phyloP scores from a whole-genome alignment of 2,113 vertebrate species.

The Odobenus rosmarus region DNA sequence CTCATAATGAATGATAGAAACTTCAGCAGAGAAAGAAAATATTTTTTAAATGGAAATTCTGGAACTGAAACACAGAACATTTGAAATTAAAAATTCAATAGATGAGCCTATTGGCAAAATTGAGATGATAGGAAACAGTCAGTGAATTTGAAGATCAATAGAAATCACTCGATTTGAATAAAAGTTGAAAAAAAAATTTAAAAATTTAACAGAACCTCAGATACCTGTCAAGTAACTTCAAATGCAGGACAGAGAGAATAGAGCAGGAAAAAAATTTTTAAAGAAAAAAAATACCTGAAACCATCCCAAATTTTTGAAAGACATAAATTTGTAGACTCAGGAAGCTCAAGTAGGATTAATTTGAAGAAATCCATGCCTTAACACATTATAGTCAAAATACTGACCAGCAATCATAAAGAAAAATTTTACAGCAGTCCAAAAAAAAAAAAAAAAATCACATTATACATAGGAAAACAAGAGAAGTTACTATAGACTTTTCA shows the following conservation, averaged over 20 bases:
- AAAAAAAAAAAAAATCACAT: not conserved
- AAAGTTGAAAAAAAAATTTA: not conserved
- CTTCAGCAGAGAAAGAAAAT: not conserved
- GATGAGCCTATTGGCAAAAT: not conserved
- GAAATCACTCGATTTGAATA: not conserved
- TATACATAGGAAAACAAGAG: not conserved
- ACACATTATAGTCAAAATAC: not conserved
- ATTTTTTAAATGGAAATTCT: not conserved
- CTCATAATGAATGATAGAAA: not conserved
- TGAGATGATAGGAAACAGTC: not conserved
- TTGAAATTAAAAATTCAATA: not conserved
- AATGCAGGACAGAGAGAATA: not conserved
- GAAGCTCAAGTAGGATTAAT: not conserved
- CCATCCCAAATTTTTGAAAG: not conserved
- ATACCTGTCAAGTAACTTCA: not conserved
- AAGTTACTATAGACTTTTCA: not conserved
- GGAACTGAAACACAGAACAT: not conserved
- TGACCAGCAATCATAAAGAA: not conserved
- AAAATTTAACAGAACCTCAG: not conserved
- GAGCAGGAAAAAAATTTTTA: not conserved
- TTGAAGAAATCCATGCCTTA: not conserved
- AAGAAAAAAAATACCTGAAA: not conserved
- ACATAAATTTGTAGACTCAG: not conserved
- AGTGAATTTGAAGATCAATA: constrained; percentile 5
- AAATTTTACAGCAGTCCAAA: not conserved